Base-by-base conservation (phyloP, 2,888 invertebrate genomes). In the Altica lythri region DNA sequence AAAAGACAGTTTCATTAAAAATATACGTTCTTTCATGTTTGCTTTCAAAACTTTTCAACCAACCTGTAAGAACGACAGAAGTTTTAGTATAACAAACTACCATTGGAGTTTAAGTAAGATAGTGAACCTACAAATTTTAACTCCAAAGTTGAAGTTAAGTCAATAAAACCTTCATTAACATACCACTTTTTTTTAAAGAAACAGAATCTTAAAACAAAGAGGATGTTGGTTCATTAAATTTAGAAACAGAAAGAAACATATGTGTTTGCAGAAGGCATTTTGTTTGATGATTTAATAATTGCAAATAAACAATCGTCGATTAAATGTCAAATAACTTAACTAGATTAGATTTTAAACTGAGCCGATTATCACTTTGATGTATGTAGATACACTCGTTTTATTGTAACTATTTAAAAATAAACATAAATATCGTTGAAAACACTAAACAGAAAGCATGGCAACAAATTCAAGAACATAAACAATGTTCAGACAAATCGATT, bases 281-380 rank as follows among this genome's bases (percentile, higher is more conserved):
- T 38, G 12, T 38, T 18, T 18, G 38, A 38, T 19, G n/a, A 19
- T 38, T 18, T 19, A 38, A 38, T 18, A 38, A 35, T 2, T n/a
- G 35, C 18, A 38, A 18, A 38, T 19, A 38, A 38, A 38, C 38
- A 12, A 30, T 30, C 5, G 30, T 30, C 2, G 2, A 30, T 12
- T 12, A 8, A 13, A 30, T 30, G 12, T 30, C 30, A 30, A 30
- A 12, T 30, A 30, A n/a, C n/a, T n/a, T n/a, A n/a, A n/a, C n/a
- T n/a, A n/a, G 10, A 12, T 30, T 30, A 13, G 30, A 30, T 30
- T 30, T 12, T 13, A 4, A 6, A 13, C 13, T 4, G 13, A 30
- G 9, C 13, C n/a, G 6, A 30, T 30, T 30, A 30, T 12, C 10
- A 8, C 13, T 30, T 30, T 30, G 30, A 30, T 13, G 30, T 30